Evolutionary conservation across 2,113 vertebrate genomes (phyloP).

Genomic region (Lepisosteus oculatus): DNA sequence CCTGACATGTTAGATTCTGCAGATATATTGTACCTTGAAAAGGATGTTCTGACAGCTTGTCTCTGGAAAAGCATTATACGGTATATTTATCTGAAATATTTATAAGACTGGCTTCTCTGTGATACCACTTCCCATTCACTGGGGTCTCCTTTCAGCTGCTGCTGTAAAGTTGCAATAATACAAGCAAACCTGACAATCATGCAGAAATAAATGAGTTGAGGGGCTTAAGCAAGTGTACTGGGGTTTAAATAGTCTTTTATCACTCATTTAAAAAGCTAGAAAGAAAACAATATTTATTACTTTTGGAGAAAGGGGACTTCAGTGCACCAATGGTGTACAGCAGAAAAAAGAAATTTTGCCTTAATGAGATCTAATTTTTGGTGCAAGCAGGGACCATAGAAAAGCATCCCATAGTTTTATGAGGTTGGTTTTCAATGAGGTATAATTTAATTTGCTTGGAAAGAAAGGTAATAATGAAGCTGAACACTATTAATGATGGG

Average conservation of each 20-base stretch:
- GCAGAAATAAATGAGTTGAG: slow-evolving; percentile 42
- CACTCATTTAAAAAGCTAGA: slow-evolving; percentile 40
- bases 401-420: slow-evolving; percentile 15
- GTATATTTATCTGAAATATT: not conserved
- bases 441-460: slow-evolving; percentile 27
- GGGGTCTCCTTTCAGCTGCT: not conserved
- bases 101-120: too few species aligned
- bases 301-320: slow-evolving; percentile 52
- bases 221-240: slow-evolving; percentile 39
- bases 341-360: slow-evolving; percentile 33
- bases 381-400: slow-evolving; percentile 29
- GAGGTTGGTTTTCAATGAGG: slow-evolving; percentile 16
- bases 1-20: too few species aligned
- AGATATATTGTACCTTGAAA: too few species aligned
- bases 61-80: not conserved
- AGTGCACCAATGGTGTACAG: slow-evolving; percentile 41
- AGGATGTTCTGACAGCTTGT: not conserved
- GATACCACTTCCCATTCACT: too few species aligned
- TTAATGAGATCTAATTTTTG: slow-evolving; percentile 44
- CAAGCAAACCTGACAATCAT: slow-evolving; percentile 20
- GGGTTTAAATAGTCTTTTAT: slow-evolving; percentile 37
- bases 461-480: slow-evolving; percentile 26
- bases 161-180: slow-evolving; percentile 4
- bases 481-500: slow-evolving; percentile 25
- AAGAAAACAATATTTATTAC: slow-evolving; percentile 58